Evolutionary conservation across 2,113 vertebrate species (phyloP).

Genomic region (Shinisaurus crocodilurus): DNA sequence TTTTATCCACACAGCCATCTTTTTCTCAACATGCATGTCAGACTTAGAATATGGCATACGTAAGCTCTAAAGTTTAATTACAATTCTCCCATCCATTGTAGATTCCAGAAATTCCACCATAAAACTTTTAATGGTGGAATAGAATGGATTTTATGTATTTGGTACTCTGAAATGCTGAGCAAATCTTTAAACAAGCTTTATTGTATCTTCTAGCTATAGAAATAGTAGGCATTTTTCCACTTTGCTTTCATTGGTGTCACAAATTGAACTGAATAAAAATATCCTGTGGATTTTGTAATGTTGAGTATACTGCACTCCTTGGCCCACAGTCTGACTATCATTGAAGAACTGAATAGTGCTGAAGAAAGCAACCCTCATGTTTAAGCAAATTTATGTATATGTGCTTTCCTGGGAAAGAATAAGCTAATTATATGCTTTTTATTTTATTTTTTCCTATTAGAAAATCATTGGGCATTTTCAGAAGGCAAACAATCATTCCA

Average conservation of each 20-base stretch:
- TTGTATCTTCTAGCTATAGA: background rate
- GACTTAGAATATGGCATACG: constrained; percentile 52
- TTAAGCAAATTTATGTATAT: background rate
- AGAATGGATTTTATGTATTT: constrained; percentile 37
- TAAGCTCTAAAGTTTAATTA: constrained; percentile 55
- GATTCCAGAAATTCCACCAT: constrained; percentile 53
- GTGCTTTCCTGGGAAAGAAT: background rate
- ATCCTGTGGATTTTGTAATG: background rate
- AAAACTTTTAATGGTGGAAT: constrained; percentile 57
- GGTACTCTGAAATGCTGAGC: constrained; percentile 4
- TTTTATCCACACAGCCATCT: constrained; percentile 7
- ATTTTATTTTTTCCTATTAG: background rate
- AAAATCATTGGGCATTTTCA: constrained; percentile 16
- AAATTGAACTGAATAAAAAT: background rate
- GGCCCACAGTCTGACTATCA: background rate
- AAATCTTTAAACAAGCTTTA: constrained; percentile 30
- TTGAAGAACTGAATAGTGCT: background rate
- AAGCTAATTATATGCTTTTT: background rate
- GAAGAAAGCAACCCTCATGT: background rate
- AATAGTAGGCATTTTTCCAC: background rate
- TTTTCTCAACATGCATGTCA: constrained; percentile 1
- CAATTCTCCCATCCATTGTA: constrained; percentile 50
- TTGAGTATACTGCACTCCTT: background rate
- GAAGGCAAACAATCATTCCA: background rate
- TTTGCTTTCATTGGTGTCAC: background rate